These are phyloP conservation scores for Tyria jacobaeae DNA, from an alignment of 2,888 invertebrate genomes.

Conservation along the genomic window DNA sequence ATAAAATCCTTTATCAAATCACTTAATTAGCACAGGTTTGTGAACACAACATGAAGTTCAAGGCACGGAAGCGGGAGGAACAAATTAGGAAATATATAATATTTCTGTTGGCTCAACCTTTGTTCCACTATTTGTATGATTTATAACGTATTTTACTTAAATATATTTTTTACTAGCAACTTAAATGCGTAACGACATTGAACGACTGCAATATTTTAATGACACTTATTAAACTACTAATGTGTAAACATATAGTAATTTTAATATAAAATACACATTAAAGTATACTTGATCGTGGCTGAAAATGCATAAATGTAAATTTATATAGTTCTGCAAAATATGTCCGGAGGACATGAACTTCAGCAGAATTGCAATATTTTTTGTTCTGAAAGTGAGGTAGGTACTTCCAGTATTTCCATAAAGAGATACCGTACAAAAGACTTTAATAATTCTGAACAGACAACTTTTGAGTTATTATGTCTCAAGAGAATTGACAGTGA, in stretches of 20 bases:
- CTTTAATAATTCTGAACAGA: conserved; percentile 58
- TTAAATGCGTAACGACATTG: too few species aligned
- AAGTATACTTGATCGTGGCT: too few species aligned
- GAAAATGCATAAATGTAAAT: conserved; percentile 33
- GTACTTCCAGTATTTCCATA: conserved; percentile 48
- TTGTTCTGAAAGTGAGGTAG: conserved; percentile 19
- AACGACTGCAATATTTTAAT: too few species aligned
- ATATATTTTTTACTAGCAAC: too few species aligned
- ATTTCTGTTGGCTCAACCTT: too few species aligned
- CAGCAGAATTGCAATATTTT: conserved; percentile 37
- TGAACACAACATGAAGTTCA: background rate
- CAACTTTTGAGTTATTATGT: conserved; percentile 60
- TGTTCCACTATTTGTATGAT: too few species aligned
- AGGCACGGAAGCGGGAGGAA: background rate
- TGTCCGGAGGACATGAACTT: conserved; percentile 26
- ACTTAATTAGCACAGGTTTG: background rate
- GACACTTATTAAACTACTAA: too few species aligned
- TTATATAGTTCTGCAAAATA: background rate
- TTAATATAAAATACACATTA: too few species aligned
- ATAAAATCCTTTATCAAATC: too few species aligned
- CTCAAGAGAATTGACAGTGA: conserved; percentile 53
- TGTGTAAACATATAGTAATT: too few species aligned
- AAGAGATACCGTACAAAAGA: conserved; percentile 47
- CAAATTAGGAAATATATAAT: too few species aligned
- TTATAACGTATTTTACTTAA: too few species aligned